A percentile compares a stretch with the other conserved stretches of the same genome.
Conservation (phyloP, 2,113 vertebrate genomes). For the Sturnus vulgaris region DNA sequence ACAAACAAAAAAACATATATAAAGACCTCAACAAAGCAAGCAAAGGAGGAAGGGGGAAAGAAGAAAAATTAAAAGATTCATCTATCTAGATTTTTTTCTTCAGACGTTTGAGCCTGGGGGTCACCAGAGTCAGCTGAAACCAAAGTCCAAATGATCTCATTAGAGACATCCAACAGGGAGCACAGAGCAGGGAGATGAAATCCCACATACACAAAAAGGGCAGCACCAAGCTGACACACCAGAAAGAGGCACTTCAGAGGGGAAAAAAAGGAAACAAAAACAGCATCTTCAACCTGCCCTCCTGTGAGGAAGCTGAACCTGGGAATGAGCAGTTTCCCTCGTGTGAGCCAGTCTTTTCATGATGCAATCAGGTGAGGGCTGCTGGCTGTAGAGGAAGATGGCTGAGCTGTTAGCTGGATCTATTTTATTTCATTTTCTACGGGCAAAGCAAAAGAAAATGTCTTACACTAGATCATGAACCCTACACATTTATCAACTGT, state of each 20-base stretch:
- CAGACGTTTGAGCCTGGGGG: background rate
- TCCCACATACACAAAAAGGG: background rate
- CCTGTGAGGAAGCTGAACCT: background rate
- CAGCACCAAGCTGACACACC: background rate
- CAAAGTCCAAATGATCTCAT: background rate
- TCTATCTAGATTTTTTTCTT: background rate
- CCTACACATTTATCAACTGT: background rate
- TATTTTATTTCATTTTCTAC: background rate
- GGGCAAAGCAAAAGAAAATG: conserved; percentile 7
- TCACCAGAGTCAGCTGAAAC: background rate
- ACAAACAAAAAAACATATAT: background rate
- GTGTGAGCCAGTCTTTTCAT: background rate
- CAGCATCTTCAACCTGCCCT: background rate
- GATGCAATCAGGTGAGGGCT: background rate
- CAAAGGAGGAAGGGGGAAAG: fast-evolving
- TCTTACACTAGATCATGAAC: background rate
- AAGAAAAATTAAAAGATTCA: background rate
- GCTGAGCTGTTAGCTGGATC: background rate
- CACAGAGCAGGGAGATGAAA: background rate
- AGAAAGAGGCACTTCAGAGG: background rate
- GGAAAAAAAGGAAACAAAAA: background rate
- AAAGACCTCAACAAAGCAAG: background rate
- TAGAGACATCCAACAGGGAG: background rate
- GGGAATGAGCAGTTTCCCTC: background rate
- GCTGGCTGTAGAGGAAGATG: background rate